Conservation (phyloP, 2,888 invertebrate species). For the Pteria penguin region DNA sequence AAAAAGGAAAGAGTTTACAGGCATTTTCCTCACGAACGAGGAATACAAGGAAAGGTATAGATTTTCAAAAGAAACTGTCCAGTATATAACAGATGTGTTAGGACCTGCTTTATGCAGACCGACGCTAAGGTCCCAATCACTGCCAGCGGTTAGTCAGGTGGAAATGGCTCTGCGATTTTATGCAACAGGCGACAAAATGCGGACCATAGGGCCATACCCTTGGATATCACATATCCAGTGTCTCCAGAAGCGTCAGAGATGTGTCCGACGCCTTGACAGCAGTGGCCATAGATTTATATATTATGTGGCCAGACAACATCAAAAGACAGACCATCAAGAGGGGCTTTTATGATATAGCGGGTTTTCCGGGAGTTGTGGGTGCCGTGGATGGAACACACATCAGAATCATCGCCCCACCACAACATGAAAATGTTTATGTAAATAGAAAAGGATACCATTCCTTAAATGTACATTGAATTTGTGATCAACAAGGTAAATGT, state of each 20-base stretch:
- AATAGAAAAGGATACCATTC: too few species aligned
- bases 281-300: neutral
- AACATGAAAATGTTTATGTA: too few species aligned
- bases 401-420: too few species aligned
- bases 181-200: neutral
- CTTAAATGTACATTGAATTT: too few species aligned
- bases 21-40: too few species aligned
- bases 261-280: slow-evolving; percentile 3
- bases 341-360: too few species aligned
- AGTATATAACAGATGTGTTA: neutral
- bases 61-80: too few species aligned
- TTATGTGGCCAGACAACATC: neutral
- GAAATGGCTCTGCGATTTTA: neutral
- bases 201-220: neutral
- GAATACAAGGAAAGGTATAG: too few species aligned
- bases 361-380: too few species aligned
- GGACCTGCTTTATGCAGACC: neutral
- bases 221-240: neutral
- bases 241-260: neutral
- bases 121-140: neutral
- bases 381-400: too few species aligned
- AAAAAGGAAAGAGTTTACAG: too few species aligned
- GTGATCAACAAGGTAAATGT: too few species aligned
- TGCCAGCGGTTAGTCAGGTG: neutral
- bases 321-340: neutral